phyloP scores from a whole-genome alignment of 2,888 invertebrate genomes.

The Nomada hirtipes region DNA sequence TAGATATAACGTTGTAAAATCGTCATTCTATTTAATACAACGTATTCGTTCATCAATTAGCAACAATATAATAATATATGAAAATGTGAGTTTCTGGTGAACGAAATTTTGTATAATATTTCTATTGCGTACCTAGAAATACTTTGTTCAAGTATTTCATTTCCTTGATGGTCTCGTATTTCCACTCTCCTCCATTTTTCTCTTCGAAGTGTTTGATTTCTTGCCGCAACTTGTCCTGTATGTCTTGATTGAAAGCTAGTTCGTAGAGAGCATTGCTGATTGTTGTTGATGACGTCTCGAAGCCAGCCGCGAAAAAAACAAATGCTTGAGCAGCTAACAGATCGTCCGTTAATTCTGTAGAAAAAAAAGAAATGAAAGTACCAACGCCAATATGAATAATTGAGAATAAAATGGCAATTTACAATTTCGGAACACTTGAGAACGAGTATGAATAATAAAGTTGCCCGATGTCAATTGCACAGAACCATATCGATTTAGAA shows the following conservation, averaged over 20 bases:
- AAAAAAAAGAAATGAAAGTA: background rate
- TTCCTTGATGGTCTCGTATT: constrained; percentile 81
- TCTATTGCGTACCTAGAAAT: constrained; percentile 73
- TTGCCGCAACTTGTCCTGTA: constrained; percentile 69
- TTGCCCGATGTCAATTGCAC: too few species aligned
- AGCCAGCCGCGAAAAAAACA: constrained; percentile 75
- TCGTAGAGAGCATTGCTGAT: constrained; percentile 74
- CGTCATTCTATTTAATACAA: too few species aligned
- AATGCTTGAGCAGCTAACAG: constrained; percentile 73
- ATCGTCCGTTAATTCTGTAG: constrained; percentile 67
- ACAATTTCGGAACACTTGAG: too few species aligned
- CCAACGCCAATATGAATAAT: too few species aligned
- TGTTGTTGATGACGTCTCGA: constrained; percentile 74
- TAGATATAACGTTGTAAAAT: background rate
- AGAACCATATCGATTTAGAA: too few species aligned
- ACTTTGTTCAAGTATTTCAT: constrained; percentile 84
- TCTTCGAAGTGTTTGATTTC: constrained; percentile 66
- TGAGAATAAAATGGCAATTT: too few species aligned
- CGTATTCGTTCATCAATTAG: too few species aligned
- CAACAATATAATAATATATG: too few species aligned
- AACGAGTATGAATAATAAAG: too few species aligned
- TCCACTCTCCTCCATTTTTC: constrained; percentile 78
- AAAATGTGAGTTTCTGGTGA: background rate
- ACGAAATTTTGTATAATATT: background rate
- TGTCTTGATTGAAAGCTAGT: constrained; percentile 67